These are phyloP conservation scores for Pterophyllum scalare DNA, from an alignment of 2,113 vertebrate species.

Conservation along the genomic window DNA sequence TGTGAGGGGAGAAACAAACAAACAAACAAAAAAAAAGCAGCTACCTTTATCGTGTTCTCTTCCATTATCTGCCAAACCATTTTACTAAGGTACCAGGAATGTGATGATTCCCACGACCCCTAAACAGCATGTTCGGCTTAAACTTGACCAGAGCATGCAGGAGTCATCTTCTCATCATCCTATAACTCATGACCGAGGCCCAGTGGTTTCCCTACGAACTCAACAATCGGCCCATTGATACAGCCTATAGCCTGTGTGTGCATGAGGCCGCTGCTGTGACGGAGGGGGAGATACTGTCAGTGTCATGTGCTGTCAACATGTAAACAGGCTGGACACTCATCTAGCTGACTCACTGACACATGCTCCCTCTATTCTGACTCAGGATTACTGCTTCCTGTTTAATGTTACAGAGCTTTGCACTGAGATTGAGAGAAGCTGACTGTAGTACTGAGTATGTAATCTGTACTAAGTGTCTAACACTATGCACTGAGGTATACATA, in stretches of 20 bases:
- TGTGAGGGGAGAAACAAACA: not conserved
- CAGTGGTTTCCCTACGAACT: conserved; percentile 13
- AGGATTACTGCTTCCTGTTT: conserved; percentile 40
- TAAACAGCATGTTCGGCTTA: not conserved
- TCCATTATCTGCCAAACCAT: not conserved
- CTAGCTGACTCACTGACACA: conserved; percentile 66
- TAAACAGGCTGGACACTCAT: conserved; percentile 50
- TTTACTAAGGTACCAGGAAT: not conserved
- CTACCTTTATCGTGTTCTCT: not conserved
- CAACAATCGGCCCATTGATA: conserved; percentile 63
- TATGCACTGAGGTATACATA: not conserved
- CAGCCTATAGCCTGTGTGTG: conserved; percentile 41
- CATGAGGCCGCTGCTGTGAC: conserved; percentile 21
- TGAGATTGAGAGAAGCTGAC: not conserved
- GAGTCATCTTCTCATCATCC: conserved; percentile 39
- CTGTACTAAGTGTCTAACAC: not conserved
- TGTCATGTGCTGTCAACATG: conserved; percentile 66
- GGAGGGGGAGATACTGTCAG: conserved; percentile 34
- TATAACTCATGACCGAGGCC: conserved; percentile 54
- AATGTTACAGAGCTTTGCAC: not conserved
- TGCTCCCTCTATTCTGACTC: conserved; percentile 57
- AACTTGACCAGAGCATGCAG: not conserved
- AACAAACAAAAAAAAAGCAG: too few relatives aligned
- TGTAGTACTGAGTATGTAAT: not conserved
- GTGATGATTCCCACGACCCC: not conserved